Evolutionary conservation across 2,113 vertebrate species (phyloP).

Genomic region (Hippolais icterina): DNA sequence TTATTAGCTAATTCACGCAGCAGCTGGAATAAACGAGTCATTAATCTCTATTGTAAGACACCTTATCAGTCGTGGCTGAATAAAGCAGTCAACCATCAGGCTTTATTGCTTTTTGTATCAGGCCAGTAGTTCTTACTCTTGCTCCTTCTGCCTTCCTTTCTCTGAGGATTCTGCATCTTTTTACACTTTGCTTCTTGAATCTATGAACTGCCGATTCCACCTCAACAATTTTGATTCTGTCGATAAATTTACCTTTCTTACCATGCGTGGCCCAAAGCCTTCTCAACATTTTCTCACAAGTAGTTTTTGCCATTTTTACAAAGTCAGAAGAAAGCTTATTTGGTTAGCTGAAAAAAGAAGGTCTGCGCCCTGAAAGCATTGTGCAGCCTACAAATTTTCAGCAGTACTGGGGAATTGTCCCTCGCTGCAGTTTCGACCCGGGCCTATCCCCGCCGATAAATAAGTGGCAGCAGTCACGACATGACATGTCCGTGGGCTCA

Average conservation of each 20-base stretch:
- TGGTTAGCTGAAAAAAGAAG: no score
- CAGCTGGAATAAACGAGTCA: neutral
- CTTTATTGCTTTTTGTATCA: neutral
- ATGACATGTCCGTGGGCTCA: neutral
- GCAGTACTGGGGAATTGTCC: fast-evolving
- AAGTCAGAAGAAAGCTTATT: neutral
- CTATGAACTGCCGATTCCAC: neutral
- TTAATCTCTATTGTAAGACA: neutral
- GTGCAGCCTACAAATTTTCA: neutral
- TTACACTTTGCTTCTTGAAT: neutral
- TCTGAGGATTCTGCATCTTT: neutral
- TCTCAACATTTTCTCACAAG: neutral
- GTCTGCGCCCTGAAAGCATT: fast-evolving
- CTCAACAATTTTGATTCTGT: neutral
- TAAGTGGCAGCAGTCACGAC: neutral
- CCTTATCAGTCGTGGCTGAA: neutral
- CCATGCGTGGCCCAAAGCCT: neutral
- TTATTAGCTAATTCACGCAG: neutral
- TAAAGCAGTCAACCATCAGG: no score
- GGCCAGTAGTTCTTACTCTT: neutral
- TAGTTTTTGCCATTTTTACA: fast-evolving
- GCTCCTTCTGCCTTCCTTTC: neutral
- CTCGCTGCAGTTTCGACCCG: no score
- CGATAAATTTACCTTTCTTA: neutral
- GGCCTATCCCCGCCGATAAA: no score